Evolutionary conservation across 2,797 vertebrate genomes (phyloP).

Genomic region (Parauchenoglanis ngamensis): DNA sequence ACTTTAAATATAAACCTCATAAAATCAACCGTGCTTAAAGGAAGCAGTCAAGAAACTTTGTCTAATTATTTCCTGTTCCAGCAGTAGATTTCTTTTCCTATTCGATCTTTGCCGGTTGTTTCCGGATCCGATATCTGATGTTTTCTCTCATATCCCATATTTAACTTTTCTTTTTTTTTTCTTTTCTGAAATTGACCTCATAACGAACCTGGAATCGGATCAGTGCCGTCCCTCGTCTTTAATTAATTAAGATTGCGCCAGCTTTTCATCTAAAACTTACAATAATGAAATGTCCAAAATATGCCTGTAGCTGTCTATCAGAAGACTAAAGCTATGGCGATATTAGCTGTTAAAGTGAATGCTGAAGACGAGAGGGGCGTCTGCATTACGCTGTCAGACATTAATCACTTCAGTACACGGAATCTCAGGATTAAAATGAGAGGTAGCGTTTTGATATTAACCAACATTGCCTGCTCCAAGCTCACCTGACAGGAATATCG

Average conservation of each 20-base stretch:
- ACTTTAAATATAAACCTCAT: background rate
- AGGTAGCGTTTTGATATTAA: background rate
- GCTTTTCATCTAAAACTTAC: background rate
- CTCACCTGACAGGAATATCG: too few relatives aligned
- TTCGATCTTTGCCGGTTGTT: background rate
- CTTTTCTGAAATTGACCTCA: background rate
- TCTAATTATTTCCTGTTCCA: background rate
- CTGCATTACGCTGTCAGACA: too few relatives aligned
- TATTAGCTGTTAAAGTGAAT: background rate
- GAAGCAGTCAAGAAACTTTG: background rate
- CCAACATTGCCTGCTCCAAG: background rate
- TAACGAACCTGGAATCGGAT: background rate
- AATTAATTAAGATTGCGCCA: background rate
- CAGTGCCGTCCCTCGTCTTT: background rate
- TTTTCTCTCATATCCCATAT: background rate
- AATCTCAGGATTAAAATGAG: background rate
- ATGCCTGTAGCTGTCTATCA: background rate
- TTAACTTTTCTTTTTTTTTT: background rate
- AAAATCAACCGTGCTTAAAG: background rate
- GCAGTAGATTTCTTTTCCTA: background rate
- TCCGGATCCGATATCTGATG: background rate
- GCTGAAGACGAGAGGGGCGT: background rate
- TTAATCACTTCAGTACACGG: background rate
- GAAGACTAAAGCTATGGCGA: background rate
- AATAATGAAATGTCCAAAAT: background rate